Percentiles rank a stretch among this genome's conserved stretches.
phyloP scores from a whole-genome alignment of 1,140 invertebrate genomes.

The Drosophila carrolli region DNA sequence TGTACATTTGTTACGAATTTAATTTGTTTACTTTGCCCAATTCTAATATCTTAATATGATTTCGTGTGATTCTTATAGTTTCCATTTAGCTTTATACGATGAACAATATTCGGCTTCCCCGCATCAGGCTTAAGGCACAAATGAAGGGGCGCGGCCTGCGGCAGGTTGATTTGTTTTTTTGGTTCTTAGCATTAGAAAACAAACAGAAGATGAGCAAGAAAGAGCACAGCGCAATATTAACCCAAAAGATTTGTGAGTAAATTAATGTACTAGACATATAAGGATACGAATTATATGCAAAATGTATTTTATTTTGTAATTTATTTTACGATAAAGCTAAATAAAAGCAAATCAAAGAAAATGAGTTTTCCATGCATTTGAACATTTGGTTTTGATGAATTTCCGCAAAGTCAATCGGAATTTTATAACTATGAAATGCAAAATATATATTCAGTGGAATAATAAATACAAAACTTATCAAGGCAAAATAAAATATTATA shows the following conservation, averaged over 20 bases:
- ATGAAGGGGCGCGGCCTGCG: slow-evolving; percentile 35
- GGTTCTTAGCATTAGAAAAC: slow-evolving; percentile 52
- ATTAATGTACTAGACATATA: slow-evolving; percentile 68
- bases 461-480: no score
- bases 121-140: slow-evolving; percentile 39
- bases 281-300: slow-evolving; percentile 74
- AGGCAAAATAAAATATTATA: no score
- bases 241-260: slow-evolving; percentile 77
- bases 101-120: slow-evolving; percentile 34
- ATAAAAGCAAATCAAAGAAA: slow-evolving; percentile 72
- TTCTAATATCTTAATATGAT: slow-evolving; percentile 33
- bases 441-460: no score
- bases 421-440: no score
- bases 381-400: no score
- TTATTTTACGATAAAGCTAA: slow-evolving; percentile 78
- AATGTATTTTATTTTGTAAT: slow-evolving; percentile 80
- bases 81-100: slow-evolving; percentile 49
- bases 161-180: slow-evolving; percentile 50
- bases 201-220: slow-evolving; percentile 32
- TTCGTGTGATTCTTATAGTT: slow-evolving; percentile 65
- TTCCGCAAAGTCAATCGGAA: no score
- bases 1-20: slow-evolving; percentile 74
- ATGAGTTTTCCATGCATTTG: no score
- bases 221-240: slow-evolving; percentile 76
- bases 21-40: slow-evolving; percentile 39